Evolutionary conservation across 1,140 invertebrate genomes (phyloP), one percentile per base, ranked within the genome.

Genomic region (Dolichoris vasculosae): DNA sequence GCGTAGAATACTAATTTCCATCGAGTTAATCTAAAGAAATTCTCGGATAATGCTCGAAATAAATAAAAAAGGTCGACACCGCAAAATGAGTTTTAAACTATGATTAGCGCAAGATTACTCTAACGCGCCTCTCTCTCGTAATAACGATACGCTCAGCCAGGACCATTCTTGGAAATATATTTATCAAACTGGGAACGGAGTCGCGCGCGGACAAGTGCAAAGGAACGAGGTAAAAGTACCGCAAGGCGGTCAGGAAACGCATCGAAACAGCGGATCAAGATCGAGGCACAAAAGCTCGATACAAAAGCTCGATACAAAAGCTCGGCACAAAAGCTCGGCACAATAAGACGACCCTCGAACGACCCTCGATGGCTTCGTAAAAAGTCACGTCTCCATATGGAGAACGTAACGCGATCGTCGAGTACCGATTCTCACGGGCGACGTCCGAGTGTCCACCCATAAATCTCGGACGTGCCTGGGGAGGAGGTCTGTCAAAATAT

Each of bases 401-500:
- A 11, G n/a, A 3, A 35, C 35, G 35, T 20, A 71, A 20, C 35
- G 59, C 59, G 59, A 63, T n/a, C n/a, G 26, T 23, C 3, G 2
- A 11, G 32, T 35, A 26, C 13, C 55, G 69, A 73, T 43, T 38
- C 69, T 43, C 69, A 38, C 38, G 40, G 23, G 38, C 67, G 2
- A 1, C 17, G 9, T 20, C 20, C 67, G 30, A 32, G 4, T 69
- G 32, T 69, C 69, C 20, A 35, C 9, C 23, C 35, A 63, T 83
- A 83, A 83, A 83, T 83, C 55, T 75, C 30, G 17, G 13, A 0
- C 82, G 82, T 17, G 73, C 9, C 73, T 59, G 30, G 6, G 43
- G n/a, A n/a, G 55, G 40, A 32, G 40, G 38, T n/a, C n/a, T 83
- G 82, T 83, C 82, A 83, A 63, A 83, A 83, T 83, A 83, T 83